A percentile compares a stretch with the other conserved stretches of the same genome.
These are phyloP conservation scores for Zonitis immaculata DNA, from an alignment of 2,888 invertebrate species.

Conservation along the genomic window DNA sequence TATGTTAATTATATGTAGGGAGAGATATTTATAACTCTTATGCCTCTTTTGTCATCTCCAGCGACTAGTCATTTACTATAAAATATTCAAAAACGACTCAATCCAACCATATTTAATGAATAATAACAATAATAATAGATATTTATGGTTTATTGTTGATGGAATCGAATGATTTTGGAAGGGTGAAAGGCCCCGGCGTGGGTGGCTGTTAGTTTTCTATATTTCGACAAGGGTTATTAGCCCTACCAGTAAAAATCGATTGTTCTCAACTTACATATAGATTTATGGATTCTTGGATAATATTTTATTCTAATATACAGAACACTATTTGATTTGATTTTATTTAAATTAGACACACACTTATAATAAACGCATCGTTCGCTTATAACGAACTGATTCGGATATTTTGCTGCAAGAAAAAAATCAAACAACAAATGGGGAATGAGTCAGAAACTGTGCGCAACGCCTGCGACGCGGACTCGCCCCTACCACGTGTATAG, in stretches of 20 bases:
- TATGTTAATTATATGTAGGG: background rate
- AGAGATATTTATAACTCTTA: background rate
- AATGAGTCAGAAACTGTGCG: background rate
- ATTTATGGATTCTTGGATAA: background rate
- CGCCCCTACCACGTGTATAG: background rate
- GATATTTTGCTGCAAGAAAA: background rate
- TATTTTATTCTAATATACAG: background rate
- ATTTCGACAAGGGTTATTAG: background rate
- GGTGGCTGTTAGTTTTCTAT: background rate
- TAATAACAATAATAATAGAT: no score
- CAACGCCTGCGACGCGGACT: background rate
- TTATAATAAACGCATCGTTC: background rate
- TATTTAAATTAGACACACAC: background rate
- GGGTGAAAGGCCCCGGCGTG: slow-evolving; percentile 1
- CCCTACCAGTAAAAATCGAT: background rate
- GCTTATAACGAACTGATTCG: slow-evolving; percentile 1
- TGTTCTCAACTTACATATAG: background rate
- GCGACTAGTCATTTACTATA: background rate
- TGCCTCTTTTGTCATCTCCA: background rate
- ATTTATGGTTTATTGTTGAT: background rate
- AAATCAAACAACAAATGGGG: background rate
- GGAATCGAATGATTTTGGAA: background rate
- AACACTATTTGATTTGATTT: background rate
- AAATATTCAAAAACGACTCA: no score
- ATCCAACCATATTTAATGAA: no score